Conservation (phyloP, 2,888 invertebrate genomes). For the Seira ritae region DNA sequence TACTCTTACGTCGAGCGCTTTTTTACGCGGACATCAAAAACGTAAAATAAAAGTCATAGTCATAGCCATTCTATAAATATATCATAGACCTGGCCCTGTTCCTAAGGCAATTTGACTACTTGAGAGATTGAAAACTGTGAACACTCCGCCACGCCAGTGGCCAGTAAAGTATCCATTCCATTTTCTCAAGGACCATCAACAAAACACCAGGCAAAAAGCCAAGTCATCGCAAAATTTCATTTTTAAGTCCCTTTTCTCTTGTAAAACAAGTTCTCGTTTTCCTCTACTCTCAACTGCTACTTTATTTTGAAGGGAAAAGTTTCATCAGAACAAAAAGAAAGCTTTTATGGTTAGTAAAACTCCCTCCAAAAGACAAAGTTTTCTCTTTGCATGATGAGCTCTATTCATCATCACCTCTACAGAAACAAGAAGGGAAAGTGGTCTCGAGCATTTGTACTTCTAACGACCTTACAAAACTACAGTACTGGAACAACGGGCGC, state of each 20-base stretch:
- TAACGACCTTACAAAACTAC: not conserved
- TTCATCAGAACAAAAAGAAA: not conserved
- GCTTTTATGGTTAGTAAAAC: not conserved
- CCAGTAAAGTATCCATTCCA: not conserved
- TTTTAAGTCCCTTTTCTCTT: not conserved
- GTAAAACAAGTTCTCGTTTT: not conserved
- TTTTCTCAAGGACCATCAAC: not conserved
- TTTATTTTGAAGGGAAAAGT: not conserved
- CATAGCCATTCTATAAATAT: too few relatives aligned
- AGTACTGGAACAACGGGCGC: not conserved
- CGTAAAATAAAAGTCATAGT: too few relatives aligned
- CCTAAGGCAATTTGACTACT: too few relatives aligned
- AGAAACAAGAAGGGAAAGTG: not conserved
- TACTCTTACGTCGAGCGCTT: not conserved
- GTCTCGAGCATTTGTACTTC: not conserved
- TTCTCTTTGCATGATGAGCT: conserved; percentile 16
- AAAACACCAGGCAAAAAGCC: not conserved
- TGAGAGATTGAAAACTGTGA: not conserved
- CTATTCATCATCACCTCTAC: conserved; percentile 3
- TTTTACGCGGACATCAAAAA: too few relatives aligned
- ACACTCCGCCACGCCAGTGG: not conserved
- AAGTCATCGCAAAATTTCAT: not conserved
- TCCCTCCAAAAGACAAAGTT: not conserved
- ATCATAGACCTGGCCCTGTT: not conserved
- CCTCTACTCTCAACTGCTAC: too few relatives aligned